Evolutionary conservation across 2,113 vertebrate genomes (phyloP), one percentile per base, ranked within the genome.

Genomic region (Pachycephala philippinensis): DNA sequence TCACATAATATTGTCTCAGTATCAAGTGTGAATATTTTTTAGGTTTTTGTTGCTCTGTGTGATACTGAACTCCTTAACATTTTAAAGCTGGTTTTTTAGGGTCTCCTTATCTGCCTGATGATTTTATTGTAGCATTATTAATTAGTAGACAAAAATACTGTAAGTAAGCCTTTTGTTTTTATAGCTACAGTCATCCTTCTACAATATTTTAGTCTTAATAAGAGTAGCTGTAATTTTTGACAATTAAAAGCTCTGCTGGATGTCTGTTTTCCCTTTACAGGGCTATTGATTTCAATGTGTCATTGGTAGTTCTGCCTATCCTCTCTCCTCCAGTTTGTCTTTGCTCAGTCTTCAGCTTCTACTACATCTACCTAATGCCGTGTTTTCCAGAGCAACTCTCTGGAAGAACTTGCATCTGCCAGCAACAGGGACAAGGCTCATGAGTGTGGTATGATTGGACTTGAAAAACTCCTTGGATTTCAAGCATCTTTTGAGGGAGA

Each of bases 361-460:
- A 3, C 17, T 31, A 7, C 24, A 21, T 69, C 54, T 54, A 47
- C 27, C 12, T 61, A 23, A 12, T 4, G 10, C 17, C 1, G 0
- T 23, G 23, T 68, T 87, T 84, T 72, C 40, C 53, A 61, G 2
- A 21, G 45, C 6, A 47, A 2, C 24, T 77, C 42, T 44, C n/a
- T 74, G 80, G 45, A 87, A 86, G 28, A 45, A 7, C n/a, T 42
- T 89, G 26, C 31, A 59, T 70, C 76, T 53, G 26, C 39, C 69
- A 77, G 11, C 2, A 20, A 6, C 2, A 9, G 11, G 31, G 20
- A 4, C 18, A 54, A 81, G 13, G 18, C 33, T 75, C 11, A 17
- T 13, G 14, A 81, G 2, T 39, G 7, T 1, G 0, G 8, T 57
- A 40, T 37, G n/a, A n/a, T 59, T 8, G 35, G 33, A 61, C 26